Conservation (phyloP, 2,888 invertebrate genomes). For the Nipponacmea schrenckii region DNA sequence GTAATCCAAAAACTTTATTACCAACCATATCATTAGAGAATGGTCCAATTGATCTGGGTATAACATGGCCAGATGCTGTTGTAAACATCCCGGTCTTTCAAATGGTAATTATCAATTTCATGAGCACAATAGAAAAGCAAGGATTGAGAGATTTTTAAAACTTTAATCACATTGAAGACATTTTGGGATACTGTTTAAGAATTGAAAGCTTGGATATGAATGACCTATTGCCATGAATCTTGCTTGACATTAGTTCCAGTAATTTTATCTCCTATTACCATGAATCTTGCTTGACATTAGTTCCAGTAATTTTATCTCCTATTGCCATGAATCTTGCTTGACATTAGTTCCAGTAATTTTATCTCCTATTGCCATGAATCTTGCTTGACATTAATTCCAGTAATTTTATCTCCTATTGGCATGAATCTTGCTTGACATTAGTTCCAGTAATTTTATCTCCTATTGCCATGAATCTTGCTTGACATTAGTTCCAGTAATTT, state of each 20-base stretch:
- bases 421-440: background rate
- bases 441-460: no score
- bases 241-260: no score
- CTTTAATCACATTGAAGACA: background rate
- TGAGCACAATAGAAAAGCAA: no score
- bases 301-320: no score
- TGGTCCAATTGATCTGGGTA: conserved; percentile 60
- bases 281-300: background rate
- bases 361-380: no score
- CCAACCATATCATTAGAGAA: conserved; percentile 60
- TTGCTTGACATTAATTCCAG: no score
- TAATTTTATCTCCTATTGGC: no score
- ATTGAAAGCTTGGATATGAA: background rate
- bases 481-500: no score
- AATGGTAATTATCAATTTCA: conserved; percentile 40
- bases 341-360: no score
- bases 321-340: background rate
- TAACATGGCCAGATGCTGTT: conserved; percentile 59
- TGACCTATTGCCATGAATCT: background rate
- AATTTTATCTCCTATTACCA: no score
- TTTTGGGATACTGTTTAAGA: background rate
- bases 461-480: background rate
- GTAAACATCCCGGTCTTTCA: conserved; percentile 46
- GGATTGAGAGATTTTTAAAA: background rate
- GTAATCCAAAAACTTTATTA: conserved; percentile 49